Evolutionary conservation across 2,113 vertebrate genomes (phyloP).

Genomic region (Epinephelus cyanopodus): DNA sequence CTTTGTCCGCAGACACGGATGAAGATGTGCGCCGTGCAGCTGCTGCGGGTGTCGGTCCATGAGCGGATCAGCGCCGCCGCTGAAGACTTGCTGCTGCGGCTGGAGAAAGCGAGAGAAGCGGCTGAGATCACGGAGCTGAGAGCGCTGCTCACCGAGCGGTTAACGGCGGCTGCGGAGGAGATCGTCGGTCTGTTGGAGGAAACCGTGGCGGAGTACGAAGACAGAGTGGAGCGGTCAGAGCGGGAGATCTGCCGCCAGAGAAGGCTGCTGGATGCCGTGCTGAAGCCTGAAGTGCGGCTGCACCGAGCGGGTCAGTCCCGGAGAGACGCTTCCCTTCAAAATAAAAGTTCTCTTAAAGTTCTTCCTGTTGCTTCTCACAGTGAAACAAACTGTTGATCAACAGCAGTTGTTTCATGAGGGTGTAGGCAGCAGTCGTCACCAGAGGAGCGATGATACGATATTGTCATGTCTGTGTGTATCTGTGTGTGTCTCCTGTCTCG

Average conservation of each 20-base stretch:
- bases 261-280: constrained; percentile 62
- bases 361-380: too few relatives aligned
- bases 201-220: constrained; percentile 46
- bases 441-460: too few relatives aligned
- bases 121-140: constrained; percentile 20
- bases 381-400: too few relatives aligned
- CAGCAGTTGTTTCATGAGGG: too few relatives aligned
- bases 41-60: constrained; percentile 51
- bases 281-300: constrained; percentile 52
- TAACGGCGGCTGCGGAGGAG: constrained; percentile 60
- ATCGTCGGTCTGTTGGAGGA: constrained; percentile 54
- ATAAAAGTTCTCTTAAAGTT: too few relatives aligned
- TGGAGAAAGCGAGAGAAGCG: constrained; percentile 37
- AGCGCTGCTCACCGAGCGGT: constrained; percentile 63
- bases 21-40: constrained; percentile 44
- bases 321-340: too few relatives aligned
- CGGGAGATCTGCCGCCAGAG: constrained; percentile 53
- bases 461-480: too few relatives aligned
- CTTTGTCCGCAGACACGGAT: constrained; percentile 1
- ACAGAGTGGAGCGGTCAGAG: constrained; percentile 15
- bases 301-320: constrained; percentile 32
- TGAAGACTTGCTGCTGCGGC: constrained; percentile 52
- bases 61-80: constrained; percentile 51
- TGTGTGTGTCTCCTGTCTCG: too few relatives aligned
- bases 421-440: too few relatives aligned